Evolutionary conservation across 2,113 vertebrate species (phyloP).

Genomic region (Sphaerodactylus townsendi): DNA sequence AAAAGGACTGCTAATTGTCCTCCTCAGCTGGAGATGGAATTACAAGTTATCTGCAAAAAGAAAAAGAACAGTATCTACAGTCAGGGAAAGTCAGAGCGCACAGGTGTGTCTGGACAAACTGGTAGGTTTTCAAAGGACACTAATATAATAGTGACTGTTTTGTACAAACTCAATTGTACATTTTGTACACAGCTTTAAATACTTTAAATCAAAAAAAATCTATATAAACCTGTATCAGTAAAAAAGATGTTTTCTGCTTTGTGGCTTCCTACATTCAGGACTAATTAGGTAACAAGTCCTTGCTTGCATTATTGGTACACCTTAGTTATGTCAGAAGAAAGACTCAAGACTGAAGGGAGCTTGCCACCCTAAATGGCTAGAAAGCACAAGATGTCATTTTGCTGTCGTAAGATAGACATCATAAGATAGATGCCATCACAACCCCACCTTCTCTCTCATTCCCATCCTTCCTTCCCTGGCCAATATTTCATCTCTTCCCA

Average conservation of each 20-base stretch:
- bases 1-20: neutral
- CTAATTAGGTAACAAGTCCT: rapidly evolving
- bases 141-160: slow-evolving; percentile 28
- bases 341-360: neutral
- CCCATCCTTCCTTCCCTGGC: neutral
- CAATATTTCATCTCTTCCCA: neutral
- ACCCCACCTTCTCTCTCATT: neutral
- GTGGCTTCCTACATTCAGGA: slow-evolving; percentile 17
- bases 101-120: slow-evolving; percentile 23
- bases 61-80: neutral
- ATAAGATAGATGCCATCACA: neutral
- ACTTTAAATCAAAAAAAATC: slow-evolving; percentile 70
- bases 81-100: neutral
- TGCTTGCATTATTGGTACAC: neutral
- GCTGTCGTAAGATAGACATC: too few relatives aligned
- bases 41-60: slow-evolving; percentile 3
- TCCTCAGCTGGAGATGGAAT: neutral
- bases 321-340: neutral
- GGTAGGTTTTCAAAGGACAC: slow-evolving; percentile 43
- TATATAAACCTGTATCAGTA: slow-evolving; percentile 67
- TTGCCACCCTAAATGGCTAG: neutral
- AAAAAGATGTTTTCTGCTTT: slow-evolving; percentile 37
- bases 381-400: neutral
- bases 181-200: slow-evolving; percentile 75
- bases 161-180: slow-evolving; percentile 63